Conservation (phyloP, 1,140 invertebrate species). For the Camponotus floridanus region DNA sequence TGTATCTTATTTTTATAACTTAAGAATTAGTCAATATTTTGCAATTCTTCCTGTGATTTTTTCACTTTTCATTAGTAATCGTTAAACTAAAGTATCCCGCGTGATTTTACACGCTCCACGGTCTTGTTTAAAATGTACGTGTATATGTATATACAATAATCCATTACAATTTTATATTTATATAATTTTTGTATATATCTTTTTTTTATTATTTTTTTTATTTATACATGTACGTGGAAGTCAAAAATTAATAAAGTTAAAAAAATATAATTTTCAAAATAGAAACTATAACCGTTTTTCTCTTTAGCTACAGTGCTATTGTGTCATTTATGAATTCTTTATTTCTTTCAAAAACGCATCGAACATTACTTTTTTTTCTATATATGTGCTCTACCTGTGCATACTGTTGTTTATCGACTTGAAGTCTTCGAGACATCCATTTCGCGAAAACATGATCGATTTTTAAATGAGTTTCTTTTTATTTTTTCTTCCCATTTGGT, state of each 20-base stretch:
- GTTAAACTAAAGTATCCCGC: neutral
- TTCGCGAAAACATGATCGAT: conserved; percentile 39
- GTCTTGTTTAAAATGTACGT: conserved; percentile 56
- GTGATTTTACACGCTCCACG: conserved; percentile 57
- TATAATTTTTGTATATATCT: conserved; percentile 69
- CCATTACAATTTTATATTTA: conserved; percentile 66
- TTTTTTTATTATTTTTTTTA: conserved; percentile 53
- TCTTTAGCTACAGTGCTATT: conserved; percentile 74
- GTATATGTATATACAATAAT: conserved; percentile 62
- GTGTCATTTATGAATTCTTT: conserved; percentile 69
- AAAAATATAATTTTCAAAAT: conserved; percentile 82
- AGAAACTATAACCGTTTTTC: conserved; percentile 80
- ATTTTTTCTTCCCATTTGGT: neutral
- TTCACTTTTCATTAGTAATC: neutral
- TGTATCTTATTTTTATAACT: neutral
- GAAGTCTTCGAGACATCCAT: conserved; percentile 35
- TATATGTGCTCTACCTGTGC: conserved; percentile 54
- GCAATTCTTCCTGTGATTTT: neutral
- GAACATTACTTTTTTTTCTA: conserved; percentile 74
- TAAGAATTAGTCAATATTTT: neutral
- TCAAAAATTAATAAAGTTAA: conserved; percentile 81
- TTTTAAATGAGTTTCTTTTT: conserved; percentile 15
- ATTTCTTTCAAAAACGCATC: conserved; percentile 73
- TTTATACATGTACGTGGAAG: conserved; percentile 74
- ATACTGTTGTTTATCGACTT: conserved; percentile 43